Base-by-base conservation (phyloP, 2,797 vertebrate genomes). In the Sparidentex hasta region DNA sequence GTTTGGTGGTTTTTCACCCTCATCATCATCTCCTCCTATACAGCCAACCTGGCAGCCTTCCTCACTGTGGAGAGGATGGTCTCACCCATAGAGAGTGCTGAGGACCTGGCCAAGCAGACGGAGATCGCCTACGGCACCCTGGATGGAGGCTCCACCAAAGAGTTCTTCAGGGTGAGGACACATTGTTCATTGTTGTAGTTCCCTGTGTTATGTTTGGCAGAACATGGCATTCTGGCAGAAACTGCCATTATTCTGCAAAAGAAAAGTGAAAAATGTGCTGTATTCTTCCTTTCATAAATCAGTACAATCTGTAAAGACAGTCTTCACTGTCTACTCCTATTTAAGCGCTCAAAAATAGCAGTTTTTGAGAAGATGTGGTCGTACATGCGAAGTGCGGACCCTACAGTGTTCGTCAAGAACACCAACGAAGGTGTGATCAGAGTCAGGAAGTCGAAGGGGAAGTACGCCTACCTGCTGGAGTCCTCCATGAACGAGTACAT, bases 281-380 rank as follows among this genome's bases (percentile, higher is more conserved):
- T 23, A 56, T 29, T 56, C 25, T 56, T 50, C 11, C 8, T 38
- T 9, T 38, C 38, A 9, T 38, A 38, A 38, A 38, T 38, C 9
- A 38, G 38, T 38, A 38, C 38, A 38, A 38, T 38, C 7, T 38
- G 38, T 38, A 38, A 38, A 38, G 38, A 38, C 38, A 38, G 17
- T 55, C 14, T 65, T 54, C 7, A 18, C 16, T 29, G 1, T 48
- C 41, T 14, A 1, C 18, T 67, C 23, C 12, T 18, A 1, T 46
- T 47, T 1, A 87, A 99, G 98, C 94, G 98, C 80, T 99, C 98
- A 67, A 99, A 99, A 95, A 99, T 99, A 6, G 98, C 96, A 0
- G 98, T 99, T 66, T 99, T 99, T 79, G 98, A 99, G 95, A 99
- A 99, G 95, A 99, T 99, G 98, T 99, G 98, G 98, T 99, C 98